Conservation (phyloP, 2,888 invertebrate species). For the Diarsia brunnea region DNA sequence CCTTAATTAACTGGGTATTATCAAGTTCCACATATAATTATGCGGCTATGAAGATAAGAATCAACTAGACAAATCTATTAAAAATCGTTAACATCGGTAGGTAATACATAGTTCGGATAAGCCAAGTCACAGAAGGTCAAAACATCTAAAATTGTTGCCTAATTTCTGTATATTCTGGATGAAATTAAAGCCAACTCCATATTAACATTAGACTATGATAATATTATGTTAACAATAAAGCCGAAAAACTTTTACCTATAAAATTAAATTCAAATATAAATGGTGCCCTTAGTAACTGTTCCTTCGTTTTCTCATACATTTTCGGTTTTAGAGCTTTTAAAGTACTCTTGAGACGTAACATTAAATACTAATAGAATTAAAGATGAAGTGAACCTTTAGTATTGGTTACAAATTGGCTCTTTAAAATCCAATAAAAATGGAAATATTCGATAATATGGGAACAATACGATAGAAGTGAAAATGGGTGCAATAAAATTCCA, state of each 20-base stretch:
- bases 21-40: not conserved
- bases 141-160: conserved; percentile 5
- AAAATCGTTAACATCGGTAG: not conserved
- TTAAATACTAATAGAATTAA: conserved; percentile 59
- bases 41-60: not conserved
- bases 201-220: conserved; percentile 29
- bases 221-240: conserved; percentile 52
- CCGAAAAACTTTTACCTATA: conserved; percentile 27
- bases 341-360: conserved; percentile 42
- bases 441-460: conserved; percentile 47
- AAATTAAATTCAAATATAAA: conserved; percentile 40
- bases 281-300: conserved; percentile 35
- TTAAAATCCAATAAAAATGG: conserved; percentile 55
- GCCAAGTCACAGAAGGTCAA: conserved; percentile 2
- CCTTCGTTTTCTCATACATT: conserved; percentile 35
- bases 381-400: conserved; percentile 19
- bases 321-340: conserved; percentile 44
- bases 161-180: conserved; percentile 14
- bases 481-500: conserved; percentile 38
- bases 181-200: not conserved
- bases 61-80: not conserved
- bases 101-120: not conserved
- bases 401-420: conserved; percentile 50
- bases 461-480: conserved; percentile 49
- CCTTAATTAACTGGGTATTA: not conserved